phyloP scores from a whole-genome alignment of 2,888 invertebrate species.

The Drosophila macrospina region DNA sequence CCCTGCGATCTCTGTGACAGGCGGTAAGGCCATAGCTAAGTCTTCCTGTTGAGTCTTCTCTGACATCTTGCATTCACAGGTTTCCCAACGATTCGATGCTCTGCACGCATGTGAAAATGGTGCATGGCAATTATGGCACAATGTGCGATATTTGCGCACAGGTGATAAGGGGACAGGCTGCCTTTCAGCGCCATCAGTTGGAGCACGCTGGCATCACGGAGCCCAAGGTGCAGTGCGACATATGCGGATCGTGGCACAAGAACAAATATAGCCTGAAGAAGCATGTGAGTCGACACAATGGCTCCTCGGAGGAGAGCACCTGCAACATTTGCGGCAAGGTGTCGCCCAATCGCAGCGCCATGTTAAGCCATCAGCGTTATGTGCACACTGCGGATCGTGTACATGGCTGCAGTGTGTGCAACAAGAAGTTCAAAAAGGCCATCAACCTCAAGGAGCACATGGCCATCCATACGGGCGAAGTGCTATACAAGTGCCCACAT shows the following conservation, averaged over 20 bases:
- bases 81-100: conserved; percentile 81
- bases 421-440: conserved; percentile 84
- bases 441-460: conserved; percentile 84
- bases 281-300: conserved; percentile 83
- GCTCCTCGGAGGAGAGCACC: conserved; percentile 73
- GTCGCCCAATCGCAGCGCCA: conserved; percentile 83
- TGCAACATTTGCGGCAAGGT: conserved; percentile 83
- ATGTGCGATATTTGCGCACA: conserved; percentile 84
- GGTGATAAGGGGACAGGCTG: conserved; percentile 82
- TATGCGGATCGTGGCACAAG: conserved; percentile 84
- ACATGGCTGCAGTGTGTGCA: conserved; percentile 83
- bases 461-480: conserved; percentile 84
- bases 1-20: conserved; percentile 82
- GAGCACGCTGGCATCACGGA: conserved; percentile 81
- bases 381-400: conserved; percentile 82
- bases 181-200: conserved; percentile 83
- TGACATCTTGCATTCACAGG: conserved; percentile 41
- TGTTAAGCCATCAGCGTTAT: conserved; percentile 83
- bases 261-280: conserved; percentile 84
- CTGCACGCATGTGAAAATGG: conserved; percentile 77
- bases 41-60: background rate
- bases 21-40: conserved; percentile 63
- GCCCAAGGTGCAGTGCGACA: conserved; percentile 83
- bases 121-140: conserved; percentile 79
- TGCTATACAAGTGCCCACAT: conserved; percentile 84